Evolutionary conservation across 2,888 invertebrate genomes (phyloP), one percentile per base, ranked within the genome.

Genomic region (Hyposoter dolosus): DNA sequence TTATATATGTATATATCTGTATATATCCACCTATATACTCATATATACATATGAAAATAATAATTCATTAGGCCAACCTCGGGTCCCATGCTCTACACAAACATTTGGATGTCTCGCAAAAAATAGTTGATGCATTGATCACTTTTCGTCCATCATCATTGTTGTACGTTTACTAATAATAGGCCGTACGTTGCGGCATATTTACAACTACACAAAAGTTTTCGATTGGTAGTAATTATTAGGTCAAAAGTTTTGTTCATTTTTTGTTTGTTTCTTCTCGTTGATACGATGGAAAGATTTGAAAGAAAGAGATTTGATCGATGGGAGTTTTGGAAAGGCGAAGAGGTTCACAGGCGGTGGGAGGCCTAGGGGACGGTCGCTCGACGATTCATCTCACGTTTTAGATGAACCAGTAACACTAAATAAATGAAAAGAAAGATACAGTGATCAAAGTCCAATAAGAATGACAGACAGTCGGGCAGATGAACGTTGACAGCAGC

Each of bases 401-500:
- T 32, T 56, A 65, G 23, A 77, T 68, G 28, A 76, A 76, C 19
- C 19, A 82, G 32, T 77, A 66, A 82, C 9, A 9, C 28, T 28
- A 0, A 0, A 60, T 12, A 28, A 83, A 82, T 71, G 50, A n/a
- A 53, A 47, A 19, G 65, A 23, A 65, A 53, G 23, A 53, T 65
- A 65, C 15, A 47, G 69, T 65, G 23, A 65, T 53, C 75, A 50
- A 23, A 45, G 23, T 32, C 40, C 56, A 56, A 76, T 45, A 76
- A 53, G 69, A 87, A 76, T 85, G 83, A 85, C 65, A 65, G 56
- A 80, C 66, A 81, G 65, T 83, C 80, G 78, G 84, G 83, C 74
- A 83, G 80, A 84, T 79, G 77, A 82, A 82, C 82, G 78, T 88
- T 90, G 88, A 87, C 88, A 88, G 89, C 91, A 92, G 89, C 91